Base-by-base conservation (phyloP, 2,888 invertebrate species). In the Nemotelus nigrinus region DNA sequence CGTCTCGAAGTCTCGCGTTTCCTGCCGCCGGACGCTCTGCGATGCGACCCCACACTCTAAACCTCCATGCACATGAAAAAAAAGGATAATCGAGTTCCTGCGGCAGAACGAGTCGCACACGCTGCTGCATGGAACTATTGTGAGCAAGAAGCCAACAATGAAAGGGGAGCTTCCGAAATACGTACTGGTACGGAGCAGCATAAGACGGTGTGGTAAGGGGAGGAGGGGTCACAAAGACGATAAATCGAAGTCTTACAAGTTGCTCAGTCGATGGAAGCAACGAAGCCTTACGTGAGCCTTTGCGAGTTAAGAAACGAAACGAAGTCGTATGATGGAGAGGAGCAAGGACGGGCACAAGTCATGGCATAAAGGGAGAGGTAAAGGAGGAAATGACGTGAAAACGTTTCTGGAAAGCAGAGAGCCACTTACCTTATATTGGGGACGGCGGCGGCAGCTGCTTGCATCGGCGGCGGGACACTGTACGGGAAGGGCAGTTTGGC, bases 401-500 rank as follows among this genome's bases (percentile, higher is more conserved):
- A 25, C 57, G 25, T 5, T 63, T 39, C 3, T 2, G 39, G 50
- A 25, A 48, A 53, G 74, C 39, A 39, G 43, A 6, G 8, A 8
- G 25, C n/a, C 60, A 80, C 84, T 86, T 82, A 87, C 87, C 87
- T 87, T 84, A 87, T 82, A 83, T 85, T 87, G 82, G 87, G 86
- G 82, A 86, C 85, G 79, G 86, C 86, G 86, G 86, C 86, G 76
- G 86, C 85, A 78, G 85, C 84, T 67, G 87, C 86, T 83, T 87
- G 86, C 76, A 92, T 89, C 82, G 93, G 92, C 85, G 92, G 92
- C 84, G 92, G 92, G 86, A 92, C 91, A 87, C 90, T 91, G 88
- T 92, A 93, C 83, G 92, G 90, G 87, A 90, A 91, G 86, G 91
- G 89, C 88, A 92, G 89, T 87, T 92, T 92, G 55, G 88, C 87